Percentiles rank a stretch among this genome's conserved stretches.
Conservation (phyloP, 2,797 vertebrate species). For the Pseudomugil gertrudae region DNA sequence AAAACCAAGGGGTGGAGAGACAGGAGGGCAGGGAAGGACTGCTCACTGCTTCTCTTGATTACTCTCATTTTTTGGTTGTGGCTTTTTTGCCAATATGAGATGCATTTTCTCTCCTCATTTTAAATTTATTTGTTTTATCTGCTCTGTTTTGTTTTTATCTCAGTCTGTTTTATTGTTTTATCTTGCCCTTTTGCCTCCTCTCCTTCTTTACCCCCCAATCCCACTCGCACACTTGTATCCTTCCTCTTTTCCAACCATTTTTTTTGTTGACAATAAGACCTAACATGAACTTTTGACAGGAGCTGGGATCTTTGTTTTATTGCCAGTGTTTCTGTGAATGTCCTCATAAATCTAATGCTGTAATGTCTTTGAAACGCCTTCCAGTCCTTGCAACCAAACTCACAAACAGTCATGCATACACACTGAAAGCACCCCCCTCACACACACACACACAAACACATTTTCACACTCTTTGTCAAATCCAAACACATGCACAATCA, state of each 20-base stretch:
- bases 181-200: constrained; percentile 37
- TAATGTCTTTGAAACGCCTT: constrained; percentile 68
- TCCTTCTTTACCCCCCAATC: constrained; percentile 10
- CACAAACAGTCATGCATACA: constrained; percentile 3
- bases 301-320: constrained; percentile 71
- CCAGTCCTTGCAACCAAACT: constrained; percentile 38
- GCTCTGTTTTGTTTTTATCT: constrained; percentile 24
- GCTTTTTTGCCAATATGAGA: constrained; percentile 51
- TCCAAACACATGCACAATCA: constrained; percentile 48
- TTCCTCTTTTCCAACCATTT: constrained; percentile 27
- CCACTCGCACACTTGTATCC: constrained; percentile 6
- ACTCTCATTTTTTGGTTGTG: constrained; percentile 47
- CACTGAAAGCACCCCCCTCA: neutral
- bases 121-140: constrained; percentile 45
- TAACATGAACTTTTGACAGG: constrained; percentile 75
- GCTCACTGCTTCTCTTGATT: constrained; percentile 49
- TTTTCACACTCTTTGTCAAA: constrained; percentile 34
- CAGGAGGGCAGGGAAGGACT: constrained; percentile 34
- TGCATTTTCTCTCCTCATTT: constrained; percentile 18
- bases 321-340: constrained; percentile 64
- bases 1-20: constrained; percentile 64
- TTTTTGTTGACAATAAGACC: constrained; percentile 58
- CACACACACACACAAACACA: constrained; percentile 12
- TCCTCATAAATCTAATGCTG: constrained; percentile 67
- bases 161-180: constrained; percentile 28